Percentiles rank a stretch among this genome's conserved stretches.
phyloP scores from a whole-genome alignment of 1,140 invertebrate genomes.

The Apis florea region DNA sequence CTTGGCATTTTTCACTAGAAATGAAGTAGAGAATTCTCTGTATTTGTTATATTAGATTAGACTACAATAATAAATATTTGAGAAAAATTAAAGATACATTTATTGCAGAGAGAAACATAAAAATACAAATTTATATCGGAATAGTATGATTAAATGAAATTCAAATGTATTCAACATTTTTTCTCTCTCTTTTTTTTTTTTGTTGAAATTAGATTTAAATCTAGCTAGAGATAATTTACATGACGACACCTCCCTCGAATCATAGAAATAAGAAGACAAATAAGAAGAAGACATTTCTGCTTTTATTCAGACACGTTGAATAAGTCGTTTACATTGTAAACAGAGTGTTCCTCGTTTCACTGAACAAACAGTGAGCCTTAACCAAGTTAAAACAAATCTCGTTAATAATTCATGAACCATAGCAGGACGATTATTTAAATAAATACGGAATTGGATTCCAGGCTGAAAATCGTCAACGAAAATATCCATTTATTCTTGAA shows the following conservation, averaged over 20 bases:
- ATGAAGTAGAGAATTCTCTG: background rate
- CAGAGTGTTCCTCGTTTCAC: background rate
- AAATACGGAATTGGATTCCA: background rate
- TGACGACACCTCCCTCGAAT: background rate
- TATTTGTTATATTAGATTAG: background rate
- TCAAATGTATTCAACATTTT: background rate
- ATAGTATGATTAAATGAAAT: slow-evolving; percentile 1
- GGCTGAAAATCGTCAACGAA: background rate
- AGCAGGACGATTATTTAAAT: slow-evolving; percentile 20
- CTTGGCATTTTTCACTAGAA: background rate
- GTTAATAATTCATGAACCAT: slow-evolving; percentile 35
- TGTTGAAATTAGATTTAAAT: slow-evolving; percentile 44
- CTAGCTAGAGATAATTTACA: slow-evolving; percentile 7
- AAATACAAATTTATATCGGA: background rate
- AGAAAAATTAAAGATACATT: background rate
- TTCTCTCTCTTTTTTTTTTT: background rate
- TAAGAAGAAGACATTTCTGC: slow-evolving; percentile 17
- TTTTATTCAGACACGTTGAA: slow-evolving; percentile 28
- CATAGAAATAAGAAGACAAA: slow-evolving; percentile 9
- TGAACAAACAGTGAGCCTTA: background rate
- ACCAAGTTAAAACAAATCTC: slow-evolving; percentile 5
- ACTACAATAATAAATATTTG: background rate
- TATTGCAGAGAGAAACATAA: background rate
- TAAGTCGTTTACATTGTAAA: slow-evolving; percentile 44
- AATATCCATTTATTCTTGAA: background rate